Evolutionary conservation across 2,113 vertebrate genomes (phyloP), one percentile per base, ranked within the genome.

Genomic region (Falco punctatus): DNA sequence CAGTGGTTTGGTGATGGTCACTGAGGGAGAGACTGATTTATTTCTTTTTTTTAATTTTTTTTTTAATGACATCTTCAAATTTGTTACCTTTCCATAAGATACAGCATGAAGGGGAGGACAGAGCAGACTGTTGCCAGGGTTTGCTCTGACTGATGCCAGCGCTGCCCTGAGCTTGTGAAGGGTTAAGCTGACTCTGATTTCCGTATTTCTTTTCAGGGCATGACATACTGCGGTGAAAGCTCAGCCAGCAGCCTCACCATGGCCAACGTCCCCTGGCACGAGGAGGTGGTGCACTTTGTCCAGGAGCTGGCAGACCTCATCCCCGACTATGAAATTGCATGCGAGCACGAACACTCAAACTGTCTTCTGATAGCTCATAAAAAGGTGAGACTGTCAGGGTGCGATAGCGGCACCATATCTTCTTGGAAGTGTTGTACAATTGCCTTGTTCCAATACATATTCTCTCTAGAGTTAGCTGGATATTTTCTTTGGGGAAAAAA

Each of bases 181-280:
- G 12, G 20, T 55, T 11, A 32, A 81, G 28, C 61, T 72, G 35
- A 35, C 8, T 5, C 4, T 70, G 4, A 27, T 65, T 15, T 75
- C 57, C 6, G 1, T 18, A 6, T 94, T 79, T 92, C 81, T 95
- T 57, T 15, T 42, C 96, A 99, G 99, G 99, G 99, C 0, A 99
- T 99, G 95, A 99, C 99, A 0, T 99, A 99, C 98, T 99, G 99
- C 10, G 99, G 99, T 5, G 99, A 99, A 75, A 99, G 99, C 94
- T 98, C 98, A 0, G 99, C 99, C 94, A 99, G 99, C 97, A 99
- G 51, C 70, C 98, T 99, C 54, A 99, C 99, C 94, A 99, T 99
- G 99, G 99, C 99, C 87, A 99, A 99, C 2, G 98, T 99, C 28
- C 99, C 99, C 21, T 99, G 99, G 99, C 99, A 99, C 2, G 99